A percentile compares a stretch with the other conserved stretches of the same genome.
These are phyloP conservation scores for Sapajus apella DNA, from an alignment of 2,113 vertebrate genomes.

Conservation along the genomic window DNA sequence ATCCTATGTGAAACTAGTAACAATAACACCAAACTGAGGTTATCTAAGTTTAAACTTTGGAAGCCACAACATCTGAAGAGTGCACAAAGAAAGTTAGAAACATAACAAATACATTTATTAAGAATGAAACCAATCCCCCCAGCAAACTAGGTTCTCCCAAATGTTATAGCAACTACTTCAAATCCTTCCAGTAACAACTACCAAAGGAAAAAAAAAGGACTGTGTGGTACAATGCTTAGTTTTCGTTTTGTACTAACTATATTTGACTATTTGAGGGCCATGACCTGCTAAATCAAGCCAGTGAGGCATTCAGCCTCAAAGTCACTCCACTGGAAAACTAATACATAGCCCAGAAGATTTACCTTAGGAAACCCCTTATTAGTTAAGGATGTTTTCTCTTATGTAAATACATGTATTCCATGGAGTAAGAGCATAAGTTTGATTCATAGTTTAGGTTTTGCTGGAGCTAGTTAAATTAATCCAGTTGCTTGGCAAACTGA, in stretches of 20 bases:
- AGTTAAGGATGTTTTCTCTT: not conserved
- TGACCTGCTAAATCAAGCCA: not conserved
- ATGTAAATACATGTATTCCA: not conserved
- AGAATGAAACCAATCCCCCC: not conserved
- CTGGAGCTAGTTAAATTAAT: not conserved
- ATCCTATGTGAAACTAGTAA: not conserved
- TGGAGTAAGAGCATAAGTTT: not conserved
- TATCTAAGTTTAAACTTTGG: not conserved
- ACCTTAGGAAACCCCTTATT: constrained; percentile 7
- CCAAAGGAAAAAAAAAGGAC: too few relatives aligned
- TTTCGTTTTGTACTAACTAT: not conserved
- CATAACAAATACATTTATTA: constrained; percentile 30
- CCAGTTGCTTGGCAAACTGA: not conserved
- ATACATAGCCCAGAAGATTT: not conserved
- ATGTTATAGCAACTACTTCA: not conserved
- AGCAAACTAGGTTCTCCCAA: not conserved
- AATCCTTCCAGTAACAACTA: not conserved
- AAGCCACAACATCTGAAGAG: constrained; percentile 38
- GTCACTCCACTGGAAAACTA: not conserved
- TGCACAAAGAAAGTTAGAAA: constrained; percentile 1
- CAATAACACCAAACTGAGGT: not conserved
- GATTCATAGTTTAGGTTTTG: not conserved
- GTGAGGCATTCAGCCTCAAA: not conserved
- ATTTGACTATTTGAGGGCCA: not conserved
- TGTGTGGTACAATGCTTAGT: not conserved